A percentile compares a stretch with the other conserved stretches of the same genome.
phyloP scores from a whole-genome alignment of 2,113 vertebrate species.

The Leptocoma aspasia region DNA sequence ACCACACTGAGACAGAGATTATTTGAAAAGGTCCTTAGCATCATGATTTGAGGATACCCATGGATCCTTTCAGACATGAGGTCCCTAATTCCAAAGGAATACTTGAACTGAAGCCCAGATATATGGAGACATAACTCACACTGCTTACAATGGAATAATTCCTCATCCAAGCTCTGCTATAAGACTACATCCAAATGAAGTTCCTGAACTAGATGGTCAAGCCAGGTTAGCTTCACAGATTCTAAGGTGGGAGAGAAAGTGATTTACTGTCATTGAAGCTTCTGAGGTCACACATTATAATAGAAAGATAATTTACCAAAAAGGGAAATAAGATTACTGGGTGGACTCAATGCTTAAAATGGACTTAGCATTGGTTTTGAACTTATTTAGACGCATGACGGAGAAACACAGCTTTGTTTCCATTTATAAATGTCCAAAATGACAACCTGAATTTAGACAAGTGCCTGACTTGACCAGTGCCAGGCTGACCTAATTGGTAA shows the following conservation, averaged over 20 bases:
- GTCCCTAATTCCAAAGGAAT: background rate
- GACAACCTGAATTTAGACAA: conserved; percentile 49
- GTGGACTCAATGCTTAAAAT: conserved; percentile 64
- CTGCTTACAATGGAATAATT: rapidly evolving
- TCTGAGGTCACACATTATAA: background rate
- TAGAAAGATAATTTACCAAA: conserved; percentile 42
- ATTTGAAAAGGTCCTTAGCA: background rate
- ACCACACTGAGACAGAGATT: background rate
- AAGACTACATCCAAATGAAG: background rate
- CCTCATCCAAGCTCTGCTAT: background rate
- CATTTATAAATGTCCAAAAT: conserved; percentile 38
- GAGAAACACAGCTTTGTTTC: conserved; percentile 49
- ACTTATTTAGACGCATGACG: conserved; percentile 53
- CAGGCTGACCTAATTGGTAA: conserved; percentile 47
- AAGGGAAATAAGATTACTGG: conserved; percentile 66
- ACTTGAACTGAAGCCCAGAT: background rate
- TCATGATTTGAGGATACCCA: background rate
- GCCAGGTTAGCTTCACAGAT: background rate
- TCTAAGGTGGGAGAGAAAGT: conserved; percentile 21
- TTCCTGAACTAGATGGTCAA: background rate
- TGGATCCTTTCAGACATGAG: background rate
- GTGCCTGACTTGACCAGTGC: background rate
- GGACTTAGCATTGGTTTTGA: conserved; percentile 47
- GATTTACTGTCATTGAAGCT: conserved; percentile 14
- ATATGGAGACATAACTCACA: background rate